Conservation (phyloP, 2,888 invertebrate species). For the Drosophila niveifrons region DNA sequence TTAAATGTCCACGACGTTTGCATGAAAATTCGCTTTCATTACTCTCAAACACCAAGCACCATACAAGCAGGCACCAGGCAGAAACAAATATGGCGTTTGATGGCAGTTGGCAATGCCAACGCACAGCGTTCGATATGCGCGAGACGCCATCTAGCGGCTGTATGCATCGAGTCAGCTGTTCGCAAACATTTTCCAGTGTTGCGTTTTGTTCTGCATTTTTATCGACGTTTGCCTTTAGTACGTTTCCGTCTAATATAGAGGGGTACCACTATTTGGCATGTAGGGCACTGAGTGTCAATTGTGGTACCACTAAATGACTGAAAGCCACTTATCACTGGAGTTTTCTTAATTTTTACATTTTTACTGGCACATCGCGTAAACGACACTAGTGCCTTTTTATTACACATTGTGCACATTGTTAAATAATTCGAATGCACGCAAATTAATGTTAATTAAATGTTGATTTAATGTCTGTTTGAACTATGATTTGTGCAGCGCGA, state of each 20-base stretch:
- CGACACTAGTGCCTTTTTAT: slow-evolving; percentile 31
- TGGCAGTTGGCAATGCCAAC: slow-evolving; percentile 66
- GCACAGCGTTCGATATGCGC: background rate
- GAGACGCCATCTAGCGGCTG: slow-evolving; percentile 57
- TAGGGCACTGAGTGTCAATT: slow-evolving; percentile 58
- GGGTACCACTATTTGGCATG: slow-evolving; percentile 76
- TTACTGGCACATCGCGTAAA: slow-evolving; percentile 22
- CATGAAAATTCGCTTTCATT: slow-evolving; percentile 66
- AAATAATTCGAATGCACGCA: slow-evolving; percentile 5
- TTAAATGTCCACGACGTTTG: slow-evolving; percentile 27
- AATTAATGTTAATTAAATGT: slow-evolving; percentile 24
- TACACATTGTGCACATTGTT: slow-evolving; percentile 28
- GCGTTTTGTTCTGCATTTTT: slow-evolving; percentile 65
- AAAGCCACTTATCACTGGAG: slow-evolving; percentile 72
- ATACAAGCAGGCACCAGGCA: slow-evolving; percentile 47
- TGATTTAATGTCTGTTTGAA: slow-evolving; percentile 56
- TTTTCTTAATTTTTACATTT: slow-evolving; percentile 56
- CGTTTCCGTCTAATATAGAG: slow-evolving; percentile 69
- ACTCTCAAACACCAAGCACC: slow-evolving; percentile 36
- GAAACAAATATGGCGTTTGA: slow-evolving; percentile 84
- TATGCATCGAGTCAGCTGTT: slow-evolving; percentile 58
- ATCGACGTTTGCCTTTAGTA: slow-evolving; percentile 63
- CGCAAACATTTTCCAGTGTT: slow-evolving; percentile 60
- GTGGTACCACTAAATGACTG: slow-evolving; percentile 80
- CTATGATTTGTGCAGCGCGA: slow-evolving; percentile 52